These are phyloP conservation scores for Rambutsinella grinnellia DNA, from an alignment of 2,888 invertebrate species.

Conservation along the genomic window DNA sequence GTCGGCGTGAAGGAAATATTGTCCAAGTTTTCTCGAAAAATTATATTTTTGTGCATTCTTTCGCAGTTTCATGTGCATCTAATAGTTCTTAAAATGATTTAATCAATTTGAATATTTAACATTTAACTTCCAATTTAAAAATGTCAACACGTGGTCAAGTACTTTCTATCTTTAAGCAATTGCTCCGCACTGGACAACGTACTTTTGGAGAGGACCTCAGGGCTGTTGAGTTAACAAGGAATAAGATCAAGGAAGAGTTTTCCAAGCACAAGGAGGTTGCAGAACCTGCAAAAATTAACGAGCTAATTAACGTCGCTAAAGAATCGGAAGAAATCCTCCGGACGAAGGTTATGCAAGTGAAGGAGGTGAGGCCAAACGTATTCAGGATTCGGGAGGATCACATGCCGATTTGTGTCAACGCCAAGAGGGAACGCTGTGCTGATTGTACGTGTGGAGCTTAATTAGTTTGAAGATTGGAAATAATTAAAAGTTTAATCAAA, in stretches of 20 bases:
- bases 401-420: conserved; percentile 57
- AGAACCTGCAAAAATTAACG: conserved; percentile 74
- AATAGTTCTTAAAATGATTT: conserved; percentile 1
- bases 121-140: too few relatives aligned
- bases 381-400: conserved; percentile 57
- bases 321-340: conserved; percentile 61
- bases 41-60: too few relatives aligned
- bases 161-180: conserved; percentile 57
- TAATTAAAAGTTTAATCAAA: too few relatives aligned
- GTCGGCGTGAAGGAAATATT: too few relatives aligned
- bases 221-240: conserved; percentile 69
- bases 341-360: conserved; percentile 61
- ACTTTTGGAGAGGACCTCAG: conserved; percentile 58
- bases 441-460: conserved; percentile 61
- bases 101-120: neutral
- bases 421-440: conserved; percentile 59
- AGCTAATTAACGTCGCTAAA: conserved; percentile 58
- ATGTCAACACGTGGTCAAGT: conserved; percentile 40
- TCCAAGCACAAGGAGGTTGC: conserved; percentile 76
- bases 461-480: too few relatives aligned
- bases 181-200: conserved; percentile 57
- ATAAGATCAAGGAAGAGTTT: conserved; percentile 84
- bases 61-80: too few relatives aligned
- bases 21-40: too few relatives aligned
- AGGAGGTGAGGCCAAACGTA: conserved; percentile 55